Base-by-base conservation (phyloP, 2,113 vertebrate species). In the Himantopus leucocephalus region DNA sequence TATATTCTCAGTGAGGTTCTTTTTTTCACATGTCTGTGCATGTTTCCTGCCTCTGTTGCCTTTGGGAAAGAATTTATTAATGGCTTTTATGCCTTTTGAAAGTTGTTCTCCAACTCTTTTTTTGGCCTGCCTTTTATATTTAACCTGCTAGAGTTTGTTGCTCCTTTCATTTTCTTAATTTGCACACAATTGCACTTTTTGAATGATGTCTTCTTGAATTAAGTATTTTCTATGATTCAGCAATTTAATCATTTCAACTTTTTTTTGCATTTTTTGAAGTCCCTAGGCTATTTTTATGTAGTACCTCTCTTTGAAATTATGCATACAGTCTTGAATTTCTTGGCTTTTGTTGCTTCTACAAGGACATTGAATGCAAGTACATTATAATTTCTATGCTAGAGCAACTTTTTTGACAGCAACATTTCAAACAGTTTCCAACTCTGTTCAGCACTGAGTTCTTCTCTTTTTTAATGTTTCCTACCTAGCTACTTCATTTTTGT, bases 181-280 rank as follows among this genome's bases (percentile, higher is more conserved):
- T 92, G 45, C 50, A 73, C 20, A 66, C 6, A 73, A 53, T 63
- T 81, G 81, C 41, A 45, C 30, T 89, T 58, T 72, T 71, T 70
- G 41, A 75, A 85, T 0, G 0, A 58, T 41, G 8, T n/a, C 17
- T 89, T 94, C 24, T 74, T 60, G n/a, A 85, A 90, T 71, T 67
- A 73, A 91, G 29, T 66, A n/a, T 92, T 96, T 90, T 55, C 39
- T 55, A 35, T 81, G 74, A 92, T 60, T 94, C 82, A 72, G 78
- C 70, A 93, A 74, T 88, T 95, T 91, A 72, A 82, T 55, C 27
- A 43, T 12, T 4, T 13, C 15, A 85, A 70, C 22, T 63, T 85
- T 87, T 26, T 89, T 90, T 47, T 27, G 13, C 20, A 39, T 22
- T 72, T 88, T 74, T 78, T 75, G 1, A 71, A 59, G 34, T 85